These are phyloP conservation scores for Cyanoramphus novaezelandiae DNA, from an alignment of 2,113 vertebrate species.

Conservation along the genomic window DNA sequence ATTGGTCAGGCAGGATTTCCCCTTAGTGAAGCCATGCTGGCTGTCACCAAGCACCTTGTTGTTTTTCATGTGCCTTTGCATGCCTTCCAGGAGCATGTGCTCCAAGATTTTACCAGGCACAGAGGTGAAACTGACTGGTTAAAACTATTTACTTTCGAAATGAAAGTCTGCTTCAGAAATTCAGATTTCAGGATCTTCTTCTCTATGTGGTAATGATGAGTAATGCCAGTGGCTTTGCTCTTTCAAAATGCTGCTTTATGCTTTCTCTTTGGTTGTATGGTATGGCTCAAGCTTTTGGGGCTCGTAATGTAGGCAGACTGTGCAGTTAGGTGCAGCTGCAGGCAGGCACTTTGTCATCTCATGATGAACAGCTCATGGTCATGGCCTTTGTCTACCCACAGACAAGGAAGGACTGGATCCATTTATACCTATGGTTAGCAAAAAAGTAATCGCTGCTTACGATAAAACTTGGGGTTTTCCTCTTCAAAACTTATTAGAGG, in stretches of 20 bases:
- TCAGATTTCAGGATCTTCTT: neutral
- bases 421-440: neutral
- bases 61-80: neutral
- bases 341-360: neutral
- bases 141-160: neutral
- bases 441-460: neutral
- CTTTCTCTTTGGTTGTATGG: neutral
- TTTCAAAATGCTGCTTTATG: neutral
- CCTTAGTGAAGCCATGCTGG: too few relatives aligned
- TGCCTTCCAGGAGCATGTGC: neutral
- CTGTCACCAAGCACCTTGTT: too few relatives aligned
- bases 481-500: neutral
- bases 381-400: neutral
- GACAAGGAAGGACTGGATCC: neutral
- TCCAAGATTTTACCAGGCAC: neutral
- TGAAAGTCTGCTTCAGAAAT: neutral
- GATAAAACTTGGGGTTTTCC: neutral
- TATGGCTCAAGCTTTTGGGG: neutral
- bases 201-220: neutral
- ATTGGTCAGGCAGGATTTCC: too few relatives aligned
- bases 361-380: neutral
- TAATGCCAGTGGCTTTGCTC: neutral
- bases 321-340: neutral
- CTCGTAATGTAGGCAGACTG: neutral
- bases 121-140: neutral